phyloP scores from a whole-genome alignment of 2,797 vertebrate genomes.

The Pelochelys cantorii region DNA sequence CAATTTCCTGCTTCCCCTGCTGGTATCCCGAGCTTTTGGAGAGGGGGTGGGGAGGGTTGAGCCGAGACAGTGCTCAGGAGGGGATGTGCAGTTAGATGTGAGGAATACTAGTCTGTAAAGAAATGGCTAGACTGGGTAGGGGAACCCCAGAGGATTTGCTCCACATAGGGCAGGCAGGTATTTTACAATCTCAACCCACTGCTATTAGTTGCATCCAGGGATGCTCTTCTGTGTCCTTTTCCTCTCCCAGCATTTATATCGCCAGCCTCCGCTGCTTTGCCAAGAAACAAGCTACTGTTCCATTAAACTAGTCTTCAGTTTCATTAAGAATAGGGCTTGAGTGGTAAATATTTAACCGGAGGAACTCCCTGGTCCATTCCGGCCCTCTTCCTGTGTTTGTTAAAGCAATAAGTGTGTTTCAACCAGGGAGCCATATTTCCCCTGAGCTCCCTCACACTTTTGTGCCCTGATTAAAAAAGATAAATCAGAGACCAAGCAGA shows the following conservation, averaged over 20 bases:
- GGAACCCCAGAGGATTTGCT: background rate
- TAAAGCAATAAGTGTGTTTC: slow-evolving; percentile 78
- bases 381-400: slow-evolving; percentile 64
- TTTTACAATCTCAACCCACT: background rate
- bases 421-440: slow-evolving; percentile 58
- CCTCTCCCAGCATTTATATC: background rate
- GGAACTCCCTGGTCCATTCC: slow-evolving; percentile 16
- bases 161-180: background rate
- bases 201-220: background rate
- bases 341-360: slow-evolving; percentile 51
- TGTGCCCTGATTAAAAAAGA: slow-evolving; percentile 72
- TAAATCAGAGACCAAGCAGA: slow-evolving; percentile 57
- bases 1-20: too few relatives aligned
- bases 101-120: too few relatives aligned
- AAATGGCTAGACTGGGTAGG: background rate
- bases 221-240: fast-evolving
- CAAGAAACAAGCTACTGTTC: background rate
- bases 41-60: too few relatives aligned
- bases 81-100: too few relatives aligned
- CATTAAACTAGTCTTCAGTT: background rate
- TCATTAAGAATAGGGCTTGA: slow-evolving; percentile 49
- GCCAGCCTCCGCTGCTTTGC: background rate
- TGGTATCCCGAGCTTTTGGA: too few relatives aligned
- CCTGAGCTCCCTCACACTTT: slow-evolving; percentile 31
- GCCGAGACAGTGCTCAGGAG: too few relatives aligned